phyloP scores from a whole-genome alignment of 2,113 vertebrate species.

The Cyanoramphus novaezelandiae region DNA sequence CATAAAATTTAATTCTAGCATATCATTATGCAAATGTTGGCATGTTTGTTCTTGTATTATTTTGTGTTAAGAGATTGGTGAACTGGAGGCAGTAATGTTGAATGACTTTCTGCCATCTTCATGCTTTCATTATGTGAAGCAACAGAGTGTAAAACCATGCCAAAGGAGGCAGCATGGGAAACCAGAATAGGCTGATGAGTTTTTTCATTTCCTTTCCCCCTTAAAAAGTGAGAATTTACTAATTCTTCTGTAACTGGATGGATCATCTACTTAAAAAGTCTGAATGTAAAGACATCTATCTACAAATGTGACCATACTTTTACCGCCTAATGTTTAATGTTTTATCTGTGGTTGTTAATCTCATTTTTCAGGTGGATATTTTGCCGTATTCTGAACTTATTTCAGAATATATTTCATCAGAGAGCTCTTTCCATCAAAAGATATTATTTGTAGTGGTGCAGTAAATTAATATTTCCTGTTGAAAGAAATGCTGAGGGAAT shows the following conservation, averaged over 20 bases:
- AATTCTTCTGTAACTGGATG: neutral
- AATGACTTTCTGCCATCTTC: neutral
- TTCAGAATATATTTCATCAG: neutral
- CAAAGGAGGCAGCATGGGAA: neutral
- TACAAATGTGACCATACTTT: neutral
- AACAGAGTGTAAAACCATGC: neutral
- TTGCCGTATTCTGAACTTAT: neutral
- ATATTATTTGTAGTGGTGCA: neutral
- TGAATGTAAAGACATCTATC: neutral
- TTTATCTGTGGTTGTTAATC: neutral
- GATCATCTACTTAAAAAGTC: neutral
- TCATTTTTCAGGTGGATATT: neutral
- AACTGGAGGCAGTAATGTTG: neutral
- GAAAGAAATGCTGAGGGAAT: neutral
- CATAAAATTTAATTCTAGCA: neutral
- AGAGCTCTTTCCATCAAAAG: neutral
- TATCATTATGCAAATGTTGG: neutral
- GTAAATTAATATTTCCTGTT: neutral
- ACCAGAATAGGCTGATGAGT: neutral
- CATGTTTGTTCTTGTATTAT: neutral
- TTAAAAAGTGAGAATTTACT: neutral
- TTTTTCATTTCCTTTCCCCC: neutral
- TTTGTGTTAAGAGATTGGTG: neutral
- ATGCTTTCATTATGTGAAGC: neutral
- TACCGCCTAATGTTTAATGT: neutral